Percentiles rank a stretch among this genome's conserved stretches.
These are phyloP conservation scores for Alouatta palliata DNA, from an alignment of 2,113 vertebrate species.

Conservation along the genomic window DNA sequence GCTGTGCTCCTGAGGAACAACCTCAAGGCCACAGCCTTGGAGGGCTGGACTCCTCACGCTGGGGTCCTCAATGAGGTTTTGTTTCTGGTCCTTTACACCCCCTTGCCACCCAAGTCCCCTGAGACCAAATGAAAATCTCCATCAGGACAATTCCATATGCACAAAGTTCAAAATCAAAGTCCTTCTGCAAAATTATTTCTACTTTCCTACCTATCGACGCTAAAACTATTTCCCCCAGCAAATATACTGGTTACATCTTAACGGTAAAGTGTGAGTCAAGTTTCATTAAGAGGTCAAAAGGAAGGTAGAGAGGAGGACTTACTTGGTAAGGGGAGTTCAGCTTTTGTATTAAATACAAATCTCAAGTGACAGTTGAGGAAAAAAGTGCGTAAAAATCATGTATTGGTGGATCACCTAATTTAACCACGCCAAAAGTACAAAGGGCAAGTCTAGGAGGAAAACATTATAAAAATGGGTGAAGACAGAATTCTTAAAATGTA, in stretches of 20 bases:
- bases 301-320: neutral
- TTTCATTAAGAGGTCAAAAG: neutral
- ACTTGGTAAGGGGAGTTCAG: neutral
- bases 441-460: neutral
- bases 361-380: neutral
- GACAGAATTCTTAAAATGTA: neutral
- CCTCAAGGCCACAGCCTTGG: neutral
- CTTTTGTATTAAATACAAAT: neutral
- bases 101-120: neutral
- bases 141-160: neutral
- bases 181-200: neutral
- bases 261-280: neutral
- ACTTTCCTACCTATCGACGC: neutral
- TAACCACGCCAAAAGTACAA: neutral
- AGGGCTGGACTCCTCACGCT: neutral
- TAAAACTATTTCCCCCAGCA: neutral
- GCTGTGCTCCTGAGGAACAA: neutral
- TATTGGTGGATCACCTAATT: neutral
- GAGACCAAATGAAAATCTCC: neutral
- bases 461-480: neutral
- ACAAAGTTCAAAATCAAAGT: constrained; percentile 7
- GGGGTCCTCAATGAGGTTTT: neutral
- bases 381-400: neutral
- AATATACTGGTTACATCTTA: neutral
- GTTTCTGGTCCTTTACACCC: neutral